Base-by-base conservation (phyloP, 2,797 vertebrate species). In the Tadarida brasiliensis region DNA sequence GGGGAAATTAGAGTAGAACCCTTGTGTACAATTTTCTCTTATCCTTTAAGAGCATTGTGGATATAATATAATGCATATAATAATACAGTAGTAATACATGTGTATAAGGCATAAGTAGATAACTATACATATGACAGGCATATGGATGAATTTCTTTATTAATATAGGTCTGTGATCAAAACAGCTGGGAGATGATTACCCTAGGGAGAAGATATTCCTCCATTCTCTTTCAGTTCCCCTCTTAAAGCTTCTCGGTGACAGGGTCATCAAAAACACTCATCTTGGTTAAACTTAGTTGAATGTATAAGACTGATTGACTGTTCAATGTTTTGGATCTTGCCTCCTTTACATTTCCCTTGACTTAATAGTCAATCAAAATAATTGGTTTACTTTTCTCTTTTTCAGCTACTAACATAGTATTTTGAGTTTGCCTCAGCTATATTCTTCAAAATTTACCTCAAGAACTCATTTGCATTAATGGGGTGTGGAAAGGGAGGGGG, bases 361-460 rank as follows among this genome's bases (percentile, higher is more conserved):
- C 20, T 82, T 84, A 26, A 89, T 26, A 47, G 14, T 59, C 86
- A 74, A 20, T 86, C 57, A 35, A 81, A 83, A 74, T 59, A 59
- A 91, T 59, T 92, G 22, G 30, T 78, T 94, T 16, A n/a, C 28
- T 74, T 85, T 57, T 87, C 51, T 92, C 9, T 73, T 80, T 91
- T 85, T 39, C 39, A 84, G 44, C 24, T 63, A 85, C 82, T 90
- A 35, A 51, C 10, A 16, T 56, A 82, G 35, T 68, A 70, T 63
- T 33, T 95, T 73, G 28, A 68, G 15, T 90, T 96, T 74, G 47
- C 54, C 77, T 85, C 85, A 92, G 28, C 4, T 77, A 20, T 63
- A 28, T 19, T 85, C 30, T 19, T 95, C 71, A 65, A 49, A 51
- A 68, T 57, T 28, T 70, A 77, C 28, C 11, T 85, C 70, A 22